Evolutionary conservation across 2,888 invertebrate genomes (phyloP).

Genomic region (Mythimna pallens): DNA sequence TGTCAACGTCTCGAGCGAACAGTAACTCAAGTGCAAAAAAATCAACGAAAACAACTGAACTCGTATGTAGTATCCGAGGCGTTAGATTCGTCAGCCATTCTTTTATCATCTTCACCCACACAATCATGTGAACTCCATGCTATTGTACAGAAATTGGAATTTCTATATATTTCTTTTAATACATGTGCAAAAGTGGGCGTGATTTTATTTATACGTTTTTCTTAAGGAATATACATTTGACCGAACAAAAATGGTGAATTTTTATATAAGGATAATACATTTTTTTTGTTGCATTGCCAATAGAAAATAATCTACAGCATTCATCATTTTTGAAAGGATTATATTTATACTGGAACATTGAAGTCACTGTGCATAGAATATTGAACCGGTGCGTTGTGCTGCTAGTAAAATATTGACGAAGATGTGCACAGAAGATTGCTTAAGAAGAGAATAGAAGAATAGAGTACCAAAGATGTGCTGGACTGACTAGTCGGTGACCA

Average conservation of each 20-base stretch:
- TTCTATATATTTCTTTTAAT: slow-evolving; percentile 74
- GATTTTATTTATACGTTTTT: slow-evolving; percentile 64
- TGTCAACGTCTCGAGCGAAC: slow-evolving; percentile 76
- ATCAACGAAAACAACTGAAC: slow-evolving; percentile 79
- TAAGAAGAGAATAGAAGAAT: slow-evolving; percentile 73
- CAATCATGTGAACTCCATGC: slow-evolving; percentile 84
- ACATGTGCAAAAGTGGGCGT: slow-evolving; percentile 75
- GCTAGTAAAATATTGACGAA: slow-evolving; percentile 78
- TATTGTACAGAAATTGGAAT: slow-evolving; percentile 88
- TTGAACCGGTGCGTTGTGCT: slow-evolving; percentile 81
- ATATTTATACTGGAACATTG: slow-evolving; percentile 75
- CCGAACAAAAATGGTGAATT: slow-evolving; percentile 79
- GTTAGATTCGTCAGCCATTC: slow-evolving; percentile 86
- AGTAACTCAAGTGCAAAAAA: slow-evolving; percentile 80
- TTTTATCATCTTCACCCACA: slow-evolving; percentile 76
- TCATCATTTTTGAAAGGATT: slow-evolving; percentile 77
- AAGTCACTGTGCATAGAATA: slow-evolving; percentile 76
- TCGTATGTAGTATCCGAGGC: slow-evolving; percentile 82
- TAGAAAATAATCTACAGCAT: slow-evolving; percentile 26
- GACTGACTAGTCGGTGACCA: slow-evolving; percentile 76
- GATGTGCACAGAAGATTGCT: slow-evolving; percentile 81
- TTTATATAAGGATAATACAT: neutral
- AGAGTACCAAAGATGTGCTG: slow-evolving; percentile 81
- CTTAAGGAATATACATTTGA: slow-evolving; percentile 66
- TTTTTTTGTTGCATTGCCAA: too few relatives aligned